Conservation (phyloP, 2,797 vertebrate genomes). For the Dromococcyx pavoninus region DNA sequence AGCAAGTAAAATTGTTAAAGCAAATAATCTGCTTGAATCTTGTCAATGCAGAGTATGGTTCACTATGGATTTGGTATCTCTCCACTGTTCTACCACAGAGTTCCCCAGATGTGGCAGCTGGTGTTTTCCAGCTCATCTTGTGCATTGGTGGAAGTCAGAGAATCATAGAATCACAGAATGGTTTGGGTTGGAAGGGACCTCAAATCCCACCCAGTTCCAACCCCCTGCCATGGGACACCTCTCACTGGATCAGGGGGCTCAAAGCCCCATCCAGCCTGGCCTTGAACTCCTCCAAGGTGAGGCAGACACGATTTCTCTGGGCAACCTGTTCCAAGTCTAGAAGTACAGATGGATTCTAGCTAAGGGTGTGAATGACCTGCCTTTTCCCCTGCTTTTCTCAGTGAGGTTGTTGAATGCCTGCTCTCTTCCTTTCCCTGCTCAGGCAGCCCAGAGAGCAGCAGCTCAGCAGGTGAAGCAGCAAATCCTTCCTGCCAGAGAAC, state of each 20-base stretch:
- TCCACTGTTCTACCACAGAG: too few relatives aligned
- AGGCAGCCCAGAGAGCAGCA: not conserved
- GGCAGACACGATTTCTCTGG: too few relatives aligned
- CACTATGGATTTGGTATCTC: not conserved
- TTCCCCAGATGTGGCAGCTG: not conserved
- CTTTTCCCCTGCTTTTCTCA: not conserved
- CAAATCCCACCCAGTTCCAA: too few relatives aligned
- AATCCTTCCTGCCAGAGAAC: not conserved
- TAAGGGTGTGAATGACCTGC: not conserved
- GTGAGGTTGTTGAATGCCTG: not conserved
- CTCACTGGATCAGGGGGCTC: too few relatives aligned
- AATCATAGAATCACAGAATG: too few relatives aligned
- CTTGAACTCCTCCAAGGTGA: too few relatives aligned
- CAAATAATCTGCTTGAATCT: not conserved
- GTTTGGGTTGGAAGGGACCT: too few relatives aligned
- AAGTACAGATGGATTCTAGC: not conserved
- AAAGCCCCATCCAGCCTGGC: too few relatives aligned
- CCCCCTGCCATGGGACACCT: too few relatives aligned
- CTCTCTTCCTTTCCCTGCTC: not conserved
- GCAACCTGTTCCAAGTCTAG: too few relatives aligned
- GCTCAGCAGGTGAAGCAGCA: not conserved
- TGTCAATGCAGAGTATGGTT: rapidly evolving
- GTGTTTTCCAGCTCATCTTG: not conserved
- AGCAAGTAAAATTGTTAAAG: not conserved
- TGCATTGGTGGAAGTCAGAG: not conserved